These are phyloP conservation scores for Lithophane leautieri DNA, from an alignment of 2,888 invertebrate species.

Conservation along the genomic window DNA sequence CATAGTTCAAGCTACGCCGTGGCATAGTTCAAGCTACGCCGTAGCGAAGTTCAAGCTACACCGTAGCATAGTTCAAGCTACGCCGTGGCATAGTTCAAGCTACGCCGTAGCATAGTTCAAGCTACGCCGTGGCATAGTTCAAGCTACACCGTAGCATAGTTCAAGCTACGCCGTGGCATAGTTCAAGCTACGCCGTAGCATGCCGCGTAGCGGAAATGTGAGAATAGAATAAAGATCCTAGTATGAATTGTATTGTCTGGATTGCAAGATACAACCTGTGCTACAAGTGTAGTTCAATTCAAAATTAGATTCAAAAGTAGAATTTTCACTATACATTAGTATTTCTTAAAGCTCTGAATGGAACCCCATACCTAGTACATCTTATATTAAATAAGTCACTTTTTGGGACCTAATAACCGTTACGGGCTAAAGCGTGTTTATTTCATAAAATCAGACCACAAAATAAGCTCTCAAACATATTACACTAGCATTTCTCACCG, in stretches of 20 bases:
- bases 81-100: neutral
- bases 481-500: neutral
- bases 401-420: constrained; percentile 33
- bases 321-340: neutral
- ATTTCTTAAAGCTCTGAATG: neutral
- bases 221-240: no score
- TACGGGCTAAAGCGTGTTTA: neutral
- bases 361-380: neutral
- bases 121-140: no score
- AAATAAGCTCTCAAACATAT: neutral
- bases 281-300: neutral
- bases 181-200: no score
- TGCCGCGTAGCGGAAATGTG: neutral
- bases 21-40: no score
- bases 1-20: no score
- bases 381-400: constrained; percentile 10
- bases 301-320: neutral
- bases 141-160: no score
- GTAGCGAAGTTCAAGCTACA: no score
- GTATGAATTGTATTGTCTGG: no score
- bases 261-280: no score
- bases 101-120: neutral
- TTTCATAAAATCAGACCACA: neutral
- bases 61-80: neutral
- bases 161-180: no score